These are phyloP conservation scores for Burhinus oedicnemus DNA, from an alignment of 2,113 vertebrate genomes.

Conservation along the genomic window DNA sequence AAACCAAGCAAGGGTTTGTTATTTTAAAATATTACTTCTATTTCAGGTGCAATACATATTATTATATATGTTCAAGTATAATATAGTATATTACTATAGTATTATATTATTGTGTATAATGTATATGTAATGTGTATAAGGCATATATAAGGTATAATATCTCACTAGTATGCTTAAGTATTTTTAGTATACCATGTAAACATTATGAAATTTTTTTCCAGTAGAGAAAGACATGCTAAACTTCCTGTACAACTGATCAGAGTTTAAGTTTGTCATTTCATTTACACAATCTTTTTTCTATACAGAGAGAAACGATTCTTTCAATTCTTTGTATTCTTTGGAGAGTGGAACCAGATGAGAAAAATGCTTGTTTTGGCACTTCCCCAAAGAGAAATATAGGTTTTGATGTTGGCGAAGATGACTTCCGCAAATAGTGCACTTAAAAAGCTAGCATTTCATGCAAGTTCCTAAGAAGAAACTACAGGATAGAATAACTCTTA, in stretches of 20 bases:
- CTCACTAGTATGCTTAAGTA: not conserved
- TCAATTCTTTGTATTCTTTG: not conserved
- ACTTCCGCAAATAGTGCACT: slow-evolving; percentile 48
- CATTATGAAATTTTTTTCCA: not conserved
- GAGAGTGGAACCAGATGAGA: not conserved
- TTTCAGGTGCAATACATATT: not conserved
- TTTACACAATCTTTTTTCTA: not conserved
- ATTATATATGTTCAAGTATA: not conserved
- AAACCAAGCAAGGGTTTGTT: not conserved
- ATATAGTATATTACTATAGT: not conserved
- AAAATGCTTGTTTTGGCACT: slow-evolving; percentile 35
- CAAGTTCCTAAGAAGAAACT: slow-evolving; percentile 41
- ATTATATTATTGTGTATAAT: not conserved
- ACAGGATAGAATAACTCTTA: slow-evolving; percentile 58
- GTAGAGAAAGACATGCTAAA: not conserved
- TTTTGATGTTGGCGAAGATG: slow-evolving; percentile 29
- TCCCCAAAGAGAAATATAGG: slow-evolving; percentile 13
- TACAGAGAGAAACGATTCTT: not conserved
- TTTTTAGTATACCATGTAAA: not conserved
- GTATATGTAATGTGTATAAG: not conserved
- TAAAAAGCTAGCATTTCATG: slow-evolving; percentile 24
- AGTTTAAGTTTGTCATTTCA: not conserved
- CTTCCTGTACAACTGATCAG: not conserved
- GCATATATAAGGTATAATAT: not conserved
- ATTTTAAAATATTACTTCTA: not conserved